phyloP scores from a whole-genome alignment of 2,113 vertebrate species.

The Colius striatus region DNA sequence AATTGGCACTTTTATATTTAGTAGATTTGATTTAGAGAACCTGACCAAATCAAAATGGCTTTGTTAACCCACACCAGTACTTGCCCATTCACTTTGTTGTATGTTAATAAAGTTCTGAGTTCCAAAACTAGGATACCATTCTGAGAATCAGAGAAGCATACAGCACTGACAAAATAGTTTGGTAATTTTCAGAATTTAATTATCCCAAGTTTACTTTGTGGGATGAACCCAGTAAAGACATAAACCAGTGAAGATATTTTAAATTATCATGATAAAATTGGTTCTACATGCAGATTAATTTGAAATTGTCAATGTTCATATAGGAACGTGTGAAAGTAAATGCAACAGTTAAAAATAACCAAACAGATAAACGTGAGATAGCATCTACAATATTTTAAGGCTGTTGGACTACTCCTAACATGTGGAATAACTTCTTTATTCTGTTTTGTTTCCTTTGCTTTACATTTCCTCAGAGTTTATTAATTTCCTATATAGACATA shows the following conservation, averaged over 20 bases:
- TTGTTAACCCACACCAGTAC: background rate
- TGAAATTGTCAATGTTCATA: background rate
- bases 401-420: background rate
- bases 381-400: background rate
- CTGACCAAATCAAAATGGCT: background rate
- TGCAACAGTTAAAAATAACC: background rate
- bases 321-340: background rate
- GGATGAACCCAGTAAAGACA: background rate
- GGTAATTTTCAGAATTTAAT: constrained; percentile 6
- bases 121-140: background rate
- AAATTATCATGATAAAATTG: background rate
- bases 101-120: background rate
- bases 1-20: background rate
- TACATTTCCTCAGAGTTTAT: background rate
- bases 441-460: background rate
- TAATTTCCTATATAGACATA: background rate
- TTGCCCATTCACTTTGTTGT: background rate
- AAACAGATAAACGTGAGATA: background rate
- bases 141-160: background rate
- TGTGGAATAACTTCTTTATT: background rate
- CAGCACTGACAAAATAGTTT: background rate
- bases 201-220: background rate
- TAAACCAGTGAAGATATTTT: background rate
- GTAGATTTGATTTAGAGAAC: background rate
- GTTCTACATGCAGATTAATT: background rate